A percentile compares a stretch with the other conserved stretches of the same genome.
Conservation (phyloP, 2,113 vertebrate genomes). For the Taxidea taxus region DNA sequence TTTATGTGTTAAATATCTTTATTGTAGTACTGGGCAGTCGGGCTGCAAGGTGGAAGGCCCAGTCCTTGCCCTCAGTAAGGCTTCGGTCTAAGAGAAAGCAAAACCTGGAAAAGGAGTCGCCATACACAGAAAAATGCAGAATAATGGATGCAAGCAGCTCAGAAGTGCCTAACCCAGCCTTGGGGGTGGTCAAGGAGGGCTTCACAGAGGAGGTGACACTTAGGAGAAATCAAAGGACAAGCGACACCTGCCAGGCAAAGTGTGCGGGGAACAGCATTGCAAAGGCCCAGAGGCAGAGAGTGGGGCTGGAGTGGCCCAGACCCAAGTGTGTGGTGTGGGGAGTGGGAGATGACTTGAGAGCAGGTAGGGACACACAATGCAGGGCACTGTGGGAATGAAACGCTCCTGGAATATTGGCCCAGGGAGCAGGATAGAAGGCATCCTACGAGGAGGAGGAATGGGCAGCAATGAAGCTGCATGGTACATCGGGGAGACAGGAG, state of each 20-base stretch:
- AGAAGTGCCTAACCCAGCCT: not conserved
- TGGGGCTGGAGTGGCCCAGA: not conserved
- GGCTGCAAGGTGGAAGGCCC: not conserved
- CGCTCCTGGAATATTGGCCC: rapidly evolving
- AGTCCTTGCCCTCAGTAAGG: not conserved
- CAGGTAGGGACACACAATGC: no score
- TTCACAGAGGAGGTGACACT: not conserved
- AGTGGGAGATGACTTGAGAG: no score
- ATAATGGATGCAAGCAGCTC: not conserved
- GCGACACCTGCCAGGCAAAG: no score
- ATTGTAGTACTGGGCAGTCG: not conserved
- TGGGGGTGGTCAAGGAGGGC: not conserved
- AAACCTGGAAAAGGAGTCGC: not conserved
- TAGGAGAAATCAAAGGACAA: not conserved
- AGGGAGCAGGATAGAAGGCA: not conserved
- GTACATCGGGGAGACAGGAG: not conserved
- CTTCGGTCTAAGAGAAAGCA: not conserved
- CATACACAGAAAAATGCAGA: not conserved
- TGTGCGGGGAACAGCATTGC: not conserved
- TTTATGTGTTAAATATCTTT: conserved; percentile 42
- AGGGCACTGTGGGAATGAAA: not conserved
- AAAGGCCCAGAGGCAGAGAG: not conserved
- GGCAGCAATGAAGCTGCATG: not conserved
- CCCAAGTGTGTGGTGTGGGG: not conserved
- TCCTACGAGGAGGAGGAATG: not conserved